phyloP scores from a whole-genome alignment of 2,888 invertebrate species.

The Dryadula phaetusa region DNA sequence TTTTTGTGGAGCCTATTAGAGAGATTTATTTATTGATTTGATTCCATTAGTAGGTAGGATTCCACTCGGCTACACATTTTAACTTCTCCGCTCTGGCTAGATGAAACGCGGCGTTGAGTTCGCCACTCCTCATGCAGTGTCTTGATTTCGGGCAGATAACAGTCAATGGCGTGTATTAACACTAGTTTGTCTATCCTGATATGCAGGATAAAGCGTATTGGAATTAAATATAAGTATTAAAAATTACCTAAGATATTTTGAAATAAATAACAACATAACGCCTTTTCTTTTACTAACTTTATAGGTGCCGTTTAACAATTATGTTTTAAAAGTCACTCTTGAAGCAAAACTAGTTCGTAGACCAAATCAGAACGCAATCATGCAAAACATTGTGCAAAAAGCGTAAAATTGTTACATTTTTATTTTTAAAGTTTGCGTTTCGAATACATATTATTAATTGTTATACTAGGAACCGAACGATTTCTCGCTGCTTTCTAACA shows the following conservation, averaged over 20 bases:
- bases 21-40: no score
- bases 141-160: no score
- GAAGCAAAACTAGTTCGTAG: conserved; percentile 15
- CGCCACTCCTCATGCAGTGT: no score
- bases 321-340: conserved; percentile 24
- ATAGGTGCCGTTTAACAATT: conserved; percentile 9
- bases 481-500: neutral
- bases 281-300: neutral
- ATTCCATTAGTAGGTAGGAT: no score
- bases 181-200: no score
- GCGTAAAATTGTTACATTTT: conserved; percentile 39
- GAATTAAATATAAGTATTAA: no score
- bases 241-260: neutral
- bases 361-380: conserved; percentile 34
- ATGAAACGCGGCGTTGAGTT: no score
- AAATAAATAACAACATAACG: neutral
- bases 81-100: no score
- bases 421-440: conserved; percentile 32
- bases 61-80: no score
- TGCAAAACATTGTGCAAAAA: conserved; percentile 41
- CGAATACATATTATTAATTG: conserved; percentile 18
- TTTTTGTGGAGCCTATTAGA: neutral
- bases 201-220: no score
- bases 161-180: no score
- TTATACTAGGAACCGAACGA: conserved; percentile 10